Base-by-base conservation (phyloP, 2,888 invertebrate species). In the Trichopoda pennipes region DNA sequence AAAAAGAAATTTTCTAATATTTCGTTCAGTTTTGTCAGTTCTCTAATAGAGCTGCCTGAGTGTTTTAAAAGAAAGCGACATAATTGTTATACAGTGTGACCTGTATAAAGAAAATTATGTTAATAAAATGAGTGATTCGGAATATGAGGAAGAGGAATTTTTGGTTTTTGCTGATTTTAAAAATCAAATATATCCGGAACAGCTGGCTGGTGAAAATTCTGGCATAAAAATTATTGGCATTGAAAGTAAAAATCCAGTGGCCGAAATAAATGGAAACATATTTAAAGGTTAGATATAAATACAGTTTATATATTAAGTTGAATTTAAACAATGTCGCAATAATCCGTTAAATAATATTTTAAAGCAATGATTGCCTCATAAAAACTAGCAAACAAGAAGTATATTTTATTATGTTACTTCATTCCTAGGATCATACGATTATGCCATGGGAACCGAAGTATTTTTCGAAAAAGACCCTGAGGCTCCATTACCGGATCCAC, bases 401-500 rank as follows among this genome's bases (percentile, higher is more conserved):
- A 16, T 42, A 42, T 42, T 42, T 16, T 42, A 3, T 14, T 2
- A 44, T 44, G 16, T 44, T 16, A 16, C n/a, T 44, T 14, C 0
- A 44, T 8, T 72, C 75, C 3, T 89, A 94, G 96, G 96, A 19
- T 93, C 92, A 66, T 95, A 94, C 90, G 94, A 94, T 87, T 93
- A 94, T 87, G 92, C 94, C 10, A 89, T 94, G 80, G 96, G 96
- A 21, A 96, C 96, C 17, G 94, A 94, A 85, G 91, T 96, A 88
- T 95, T 95, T 88, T 95, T 96, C 88, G 93, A 94, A 88, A 93
- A 94, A 86, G 93, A 94, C 81, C 90, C 92, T 85, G 93, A 94
- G 82, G 91, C 84, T 8, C 86, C 89, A 53, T 86, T 90, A 21
- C 85, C 86, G 9, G 93, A 94, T 88, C 91, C 92, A 14, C 88